Percentiles rank a stretch among this genome's conserved stretches.
phyloP scores from a whole-genome alignment of 2,888 invertebrate species.

The Mythimna loreyi region DNA sequence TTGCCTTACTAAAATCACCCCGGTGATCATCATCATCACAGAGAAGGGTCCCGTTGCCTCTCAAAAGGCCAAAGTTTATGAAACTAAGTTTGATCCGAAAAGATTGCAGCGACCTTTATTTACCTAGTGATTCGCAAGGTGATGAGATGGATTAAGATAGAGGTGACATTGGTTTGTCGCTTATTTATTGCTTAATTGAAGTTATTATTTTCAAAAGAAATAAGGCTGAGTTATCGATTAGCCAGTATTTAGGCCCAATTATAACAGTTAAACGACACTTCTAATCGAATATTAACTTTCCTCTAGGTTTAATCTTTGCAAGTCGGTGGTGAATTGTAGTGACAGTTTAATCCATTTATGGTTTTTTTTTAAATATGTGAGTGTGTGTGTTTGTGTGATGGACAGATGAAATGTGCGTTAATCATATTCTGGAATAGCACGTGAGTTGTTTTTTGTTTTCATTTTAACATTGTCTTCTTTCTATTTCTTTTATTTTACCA shows the following conservation, averaged over 20 bases:
- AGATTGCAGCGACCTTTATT: constrained; percentile 13
- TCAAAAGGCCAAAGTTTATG: too few species aligned
- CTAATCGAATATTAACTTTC: not conserved
- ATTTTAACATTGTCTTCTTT: too few species aligned
- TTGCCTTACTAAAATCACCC: too few species aligned
- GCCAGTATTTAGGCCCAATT: constrained; percentile 19
- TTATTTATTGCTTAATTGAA: constrained; percentile 17
- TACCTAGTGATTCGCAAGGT: constrained; percentile 24
- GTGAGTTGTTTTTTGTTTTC: too few species aligned
- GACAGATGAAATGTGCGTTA: too few species aligned
- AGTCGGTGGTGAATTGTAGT: not conserved
- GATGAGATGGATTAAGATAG: constrained; percentile 1
- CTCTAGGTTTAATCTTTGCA: not conserved
- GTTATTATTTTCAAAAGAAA: constrained; percentile 25
- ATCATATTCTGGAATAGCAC: too few species aligned
- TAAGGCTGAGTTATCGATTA: constrained; percentile 24
- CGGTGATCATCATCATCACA: too few species aligned
- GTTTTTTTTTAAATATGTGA: too few species aligned
- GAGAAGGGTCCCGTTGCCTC: too few species aligned
- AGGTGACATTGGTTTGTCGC: not conserved
- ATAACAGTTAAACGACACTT: not conserved
- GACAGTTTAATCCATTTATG: too few species aligned
- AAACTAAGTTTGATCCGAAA: not conserved
- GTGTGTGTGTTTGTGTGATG: too few species aligned
- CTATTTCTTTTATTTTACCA: too few species aligned